phyloP scores from a whole-genome alignment of 2,797 vertebrate species.

The Lacerta bilineata region DNA sequence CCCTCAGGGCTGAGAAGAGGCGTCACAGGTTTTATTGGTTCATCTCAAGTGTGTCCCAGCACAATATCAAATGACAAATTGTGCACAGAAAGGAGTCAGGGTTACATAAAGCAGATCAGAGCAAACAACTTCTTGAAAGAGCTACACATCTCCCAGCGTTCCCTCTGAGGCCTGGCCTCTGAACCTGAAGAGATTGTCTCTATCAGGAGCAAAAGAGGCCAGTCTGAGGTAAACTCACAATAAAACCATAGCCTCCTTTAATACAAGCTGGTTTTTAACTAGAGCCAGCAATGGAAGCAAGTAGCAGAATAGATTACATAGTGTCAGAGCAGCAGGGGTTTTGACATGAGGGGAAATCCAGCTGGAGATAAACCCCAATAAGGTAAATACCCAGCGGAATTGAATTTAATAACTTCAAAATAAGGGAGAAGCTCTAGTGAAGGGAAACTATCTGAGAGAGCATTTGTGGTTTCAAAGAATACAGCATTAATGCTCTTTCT shows the following conservation, averaged over 20 bases:
- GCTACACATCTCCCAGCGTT: background rate
- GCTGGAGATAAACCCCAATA: constrained; percentile 39
- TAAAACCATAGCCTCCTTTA: constrained; percentile 9
- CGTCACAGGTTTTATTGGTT: constrained; percentile 33
- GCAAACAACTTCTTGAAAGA: constrained; percentile 37
- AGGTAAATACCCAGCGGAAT: constrained; percentile 32
- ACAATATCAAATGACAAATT: constrained; percentile 49
- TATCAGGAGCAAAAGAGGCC: constrained; percentile 8
- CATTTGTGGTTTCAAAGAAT: constrained; percentile 43
- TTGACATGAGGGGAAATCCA: constrained; percentile 39
- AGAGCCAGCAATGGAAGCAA: constrained; percentile 41
- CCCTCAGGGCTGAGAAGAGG: constrained; percentile 11
- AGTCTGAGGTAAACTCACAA: background rate
- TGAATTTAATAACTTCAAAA: constrained; percentile 54
- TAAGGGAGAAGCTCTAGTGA: constrained; percentile 35
- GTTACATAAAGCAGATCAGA: constrained; percentile 44
- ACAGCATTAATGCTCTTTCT: background rate
- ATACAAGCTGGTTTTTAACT: constrained; percentile 21
- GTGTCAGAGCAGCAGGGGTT: constrained; percentile 44
- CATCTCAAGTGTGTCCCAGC: constrained; percentile 27
- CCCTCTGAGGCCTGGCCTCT: constrained; percentile 14
- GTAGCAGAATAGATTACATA: constrained; percentile 21
- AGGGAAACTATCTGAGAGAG: constrained; percentile 47
- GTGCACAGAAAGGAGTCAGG: constrained; percentile 5
- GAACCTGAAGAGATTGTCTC: background rate